phyloP scores from a whole-genome alignment of 1,140 invertebrate species.

The Diachasmimorpha longicaudata region DNA sequence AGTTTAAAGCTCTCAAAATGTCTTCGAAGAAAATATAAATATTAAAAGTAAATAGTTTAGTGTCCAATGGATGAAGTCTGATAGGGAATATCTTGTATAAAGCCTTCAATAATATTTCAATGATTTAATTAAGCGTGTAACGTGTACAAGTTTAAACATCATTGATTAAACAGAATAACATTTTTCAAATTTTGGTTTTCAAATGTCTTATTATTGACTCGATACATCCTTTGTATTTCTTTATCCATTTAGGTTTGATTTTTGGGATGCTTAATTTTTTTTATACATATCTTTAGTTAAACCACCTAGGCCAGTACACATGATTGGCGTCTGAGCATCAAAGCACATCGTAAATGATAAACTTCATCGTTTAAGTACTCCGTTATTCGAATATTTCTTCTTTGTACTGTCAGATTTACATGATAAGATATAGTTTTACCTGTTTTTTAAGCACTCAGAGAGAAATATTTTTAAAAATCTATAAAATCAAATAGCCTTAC shows the following conservation, averaged over 20 bases:
- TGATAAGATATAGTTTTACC: background rate
- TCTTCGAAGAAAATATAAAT: conserved; percentile 35
- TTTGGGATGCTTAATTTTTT: background rate
- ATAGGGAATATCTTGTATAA: conserved; percentile 31
- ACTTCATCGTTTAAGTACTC: background rate
- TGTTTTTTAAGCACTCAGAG: background rate
- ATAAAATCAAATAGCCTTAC: background rate
- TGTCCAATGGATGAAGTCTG: conserved; percentile 12
- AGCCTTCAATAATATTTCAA: conserved; percentile 31
- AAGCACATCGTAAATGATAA: conserved; percentile 1
- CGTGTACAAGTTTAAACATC: conserved; percentile 17
- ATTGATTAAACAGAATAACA: conserved; percentile 24
- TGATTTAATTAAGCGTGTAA: conserved; percentile 29
- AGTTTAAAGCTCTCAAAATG: conserved; percentile 12
- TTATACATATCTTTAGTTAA: background rate
- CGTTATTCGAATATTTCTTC: background rate
- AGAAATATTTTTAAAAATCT: background rate
- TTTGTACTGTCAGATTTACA: background rate
- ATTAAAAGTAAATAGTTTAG: background rate
- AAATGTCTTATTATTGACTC: background rate
- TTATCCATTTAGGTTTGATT: conserved; percentile 4
- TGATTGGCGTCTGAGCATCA: conserved; percentile 2
- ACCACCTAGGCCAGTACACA: conserved; percentile 9
- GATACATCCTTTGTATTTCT: background rate
- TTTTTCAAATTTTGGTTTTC: conserved; percentile 27